Evolutionary conservation across 2,113 vertebrate genomes (phyloP).

Genomic region (Ursus arctos): DNA sequence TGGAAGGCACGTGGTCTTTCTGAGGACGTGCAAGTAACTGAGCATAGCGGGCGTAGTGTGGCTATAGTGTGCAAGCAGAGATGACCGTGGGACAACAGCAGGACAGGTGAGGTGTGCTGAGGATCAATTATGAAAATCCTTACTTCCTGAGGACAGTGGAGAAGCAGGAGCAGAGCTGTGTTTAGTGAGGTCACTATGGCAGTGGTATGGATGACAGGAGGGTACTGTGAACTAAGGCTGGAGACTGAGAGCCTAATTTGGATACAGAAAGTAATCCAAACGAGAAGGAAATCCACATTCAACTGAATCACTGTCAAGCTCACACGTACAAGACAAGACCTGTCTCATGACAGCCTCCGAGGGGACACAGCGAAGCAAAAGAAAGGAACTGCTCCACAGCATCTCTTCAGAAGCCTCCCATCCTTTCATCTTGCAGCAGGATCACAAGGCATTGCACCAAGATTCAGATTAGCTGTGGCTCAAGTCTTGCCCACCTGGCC

Average conservation of each 20-base stretch:
- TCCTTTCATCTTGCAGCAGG: neutral
- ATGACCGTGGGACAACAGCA: neutral
- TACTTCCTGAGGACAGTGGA: neutral
- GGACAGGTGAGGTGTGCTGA: neutral
- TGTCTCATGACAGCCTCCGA: neutral
- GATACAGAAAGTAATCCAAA: neutral
- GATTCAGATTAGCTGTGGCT: neutral
- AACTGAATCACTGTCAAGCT: neutral
- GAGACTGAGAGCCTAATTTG: neutral
- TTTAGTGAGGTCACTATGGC: neutral
- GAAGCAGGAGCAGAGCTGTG: neutral
- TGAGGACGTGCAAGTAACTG: neutral
- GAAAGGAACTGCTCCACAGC: neutral
- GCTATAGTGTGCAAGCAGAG: neutral
- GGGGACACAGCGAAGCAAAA: neutral
- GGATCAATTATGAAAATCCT: neutral
- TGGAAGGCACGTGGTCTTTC: rapidly evolving
- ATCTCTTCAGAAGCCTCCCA: neutral
- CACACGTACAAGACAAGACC: neutral
- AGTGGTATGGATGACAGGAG: neutral
- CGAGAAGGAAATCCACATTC: neutral
- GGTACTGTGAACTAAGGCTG: neutral
- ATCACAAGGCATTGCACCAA: neutral
- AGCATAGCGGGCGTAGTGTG: neutral
- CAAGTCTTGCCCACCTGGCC: neutral